A percentile compares a stretch with the other conserved stretches of the same genome.
Conservation (phyloP, 2,797 vertebrate genomes). For the Kryptolebias ocellatus region DNA sequence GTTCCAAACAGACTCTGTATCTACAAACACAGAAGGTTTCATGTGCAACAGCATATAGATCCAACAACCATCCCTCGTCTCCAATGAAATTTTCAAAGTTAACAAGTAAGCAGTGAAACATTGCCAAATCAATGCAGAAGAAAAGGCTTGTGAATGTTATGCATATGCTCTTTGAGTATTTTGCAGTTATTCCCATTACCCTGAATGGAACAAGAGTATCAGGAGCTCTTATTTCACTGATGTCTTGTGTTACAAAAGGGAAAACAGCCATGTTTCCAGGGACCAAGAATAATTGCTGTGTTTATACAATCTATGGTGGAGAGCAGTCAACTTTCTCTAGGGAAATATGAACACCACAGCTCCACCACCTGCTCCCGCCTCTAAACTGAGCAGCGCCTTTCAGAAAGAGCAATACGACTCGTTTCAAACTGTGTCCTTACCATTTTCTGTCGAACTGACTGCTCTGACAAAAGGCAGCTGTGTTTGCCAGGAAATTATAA, state of each 20-base stretch:
- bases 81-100: conserved; percentile 41
- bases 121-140: conserved; percentile 28
- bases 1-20: neutral
- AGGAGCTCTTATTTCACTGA: conserved; percentile 42
- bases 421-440: conserved; percentile 16
- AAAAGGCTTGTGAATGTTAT: conserved; percentile 46
- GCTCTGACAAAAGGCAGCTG: neutral
- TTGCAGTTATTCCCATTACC: conserved; percentile 18
- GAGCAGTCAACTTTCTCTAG: conserved; percentile 59
- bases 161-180: conserved; percentile 29
- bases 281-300: conserved; percentile 70
- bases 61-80: conserved; percentile 10
- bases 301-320: conserved; percentile 71
- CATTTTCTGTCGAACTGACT: conserved; percentile 16
- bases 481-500: conserved; percentile 14
- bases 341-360: conserved; percentile 68
- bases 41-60: conserved; percentile 16
- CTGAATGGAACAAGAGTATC: conserved; percentile 34
- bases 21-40: conserved; percentile 27
- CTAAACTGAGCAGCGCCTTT: conserved; percentile 30
- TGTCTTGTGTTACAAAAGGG: conserved; percentile 40
- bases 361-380: conserved; percentile 59
- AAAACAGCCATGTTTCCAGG: conserved; percentile 54
- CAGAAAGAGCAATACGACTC: conserved; percentile 18
- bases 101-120: conserved; percentile 31